These are phyloP conservation scores for Crambe crambe DNA, from an alignment of 37 sponge, comb jelly and placozoan genomes.

Conservation along the genomic window DNA sequence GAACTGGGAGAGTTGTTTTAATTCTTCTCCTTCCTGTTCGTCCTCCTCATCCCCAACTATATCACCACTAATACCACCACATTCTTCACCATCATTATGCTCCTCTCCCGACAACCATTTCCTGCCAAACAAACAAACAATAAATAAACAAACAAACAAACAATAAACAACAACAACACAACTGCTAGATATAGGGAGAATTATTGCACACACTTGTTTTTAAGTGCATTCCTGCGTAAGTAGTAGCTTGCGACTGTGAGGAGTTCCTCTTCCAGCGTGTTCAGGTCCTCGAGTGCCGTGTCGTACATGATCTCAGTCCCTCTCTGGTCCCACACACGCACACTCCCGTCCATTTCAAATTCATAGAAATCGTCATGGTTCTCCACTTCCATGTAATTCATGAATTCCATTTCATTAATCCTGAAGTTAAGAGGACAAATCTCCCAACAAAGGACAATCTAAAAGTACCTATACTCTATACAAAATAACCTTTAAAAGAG, in stretches of 20 bases:
- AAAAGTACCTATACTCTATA: neutral
- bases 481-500: neutral
- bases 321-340: conserved; percentile 56
- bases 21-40: conserved; percentile 6
- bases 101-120: too few species aligned
- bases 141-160: neutral
- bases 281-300: conserved; percentile 46
- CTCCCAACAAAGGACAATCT: too few species aligned
- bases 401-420: conserved; percentile 53
- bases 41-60: neutral
- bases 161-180: neutral
- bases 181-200: too few species aligned
- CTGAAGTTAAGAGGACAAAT: conserved; percentile 24
- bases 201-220: neutral
- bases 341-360: conserved; percentile 29
- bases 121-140: too few species aligned
- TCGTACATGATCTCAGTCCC: conserved; percentile 70
- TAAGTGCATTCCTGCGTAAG: neutral
- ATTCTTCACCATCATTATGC: neutral
- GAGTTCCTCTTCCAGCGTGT: conserved; percentile 56
- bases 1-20: conserved; percentile 8
- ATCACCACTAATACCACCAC: too few species aligned
- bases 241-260: conserved; percentile 62
- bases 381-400: conserved; percentile 60
- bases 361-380: conserved; percentile 84